A percentile compares a stretch with the other conserved stretches of the same genome.
Evolutionary conservation across 2,797 vertebrate genomes (phyloP).

Genomic region (Dromococcyx pavoninus): DNA sequence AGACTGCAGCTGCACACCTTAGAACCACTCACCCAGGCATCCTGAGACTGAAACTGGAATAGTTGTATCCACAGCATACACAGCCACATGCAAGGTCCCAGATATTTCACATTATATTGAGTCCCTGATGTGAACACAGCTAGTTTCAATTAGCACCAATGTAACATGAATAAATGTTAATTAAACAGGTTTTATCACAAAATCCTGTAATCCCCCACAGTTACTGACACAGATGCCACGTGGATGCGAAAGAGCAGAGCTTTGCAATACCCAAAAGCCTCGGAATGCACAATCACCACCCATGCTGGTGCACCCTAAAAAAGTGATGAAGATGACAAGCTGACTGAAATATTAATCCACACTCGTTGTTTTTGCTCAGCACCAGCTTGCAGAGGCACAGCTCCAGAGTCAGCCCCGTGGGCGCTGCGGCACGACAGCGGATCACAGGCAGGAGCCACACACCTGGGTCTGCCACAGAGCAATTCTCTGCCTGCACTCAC

Average conservation of each 20-base stretch:
- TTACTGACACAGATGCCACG: neutral
- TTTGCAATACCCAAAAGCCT: rapidly evolving
- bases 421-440: rapidly evolving
- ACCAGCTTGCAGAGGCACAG: neutral
- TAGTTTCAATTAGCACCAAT: neutral
- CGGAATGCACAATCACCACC: rapidly evolving
- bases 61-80: neutral
- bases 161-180: neutral
- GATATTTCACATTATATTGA: neutral
- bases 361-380: neutral
- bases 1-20: neutral
- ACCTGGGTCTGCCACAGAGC: neutral
- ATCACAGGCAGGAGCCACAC: neutral
- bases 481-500: neutral
- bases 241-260: neutral
- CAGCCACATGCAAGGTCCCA: neutral
- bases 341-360: neutral
- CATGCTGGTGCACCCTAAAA: neutral
- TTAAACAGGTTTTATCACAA: neutral
- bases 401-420: neutral
- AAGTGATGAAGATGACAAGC: neutral
- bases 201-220: neutral
- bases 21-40: rapidly evolving
- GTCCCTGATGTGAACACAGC: neutral
- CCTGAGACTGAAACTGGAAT: neutral